phyloP scores from a whole-genome alignment of 1,140 invertebrate genomes.

The Ladona fulva region DNA sequence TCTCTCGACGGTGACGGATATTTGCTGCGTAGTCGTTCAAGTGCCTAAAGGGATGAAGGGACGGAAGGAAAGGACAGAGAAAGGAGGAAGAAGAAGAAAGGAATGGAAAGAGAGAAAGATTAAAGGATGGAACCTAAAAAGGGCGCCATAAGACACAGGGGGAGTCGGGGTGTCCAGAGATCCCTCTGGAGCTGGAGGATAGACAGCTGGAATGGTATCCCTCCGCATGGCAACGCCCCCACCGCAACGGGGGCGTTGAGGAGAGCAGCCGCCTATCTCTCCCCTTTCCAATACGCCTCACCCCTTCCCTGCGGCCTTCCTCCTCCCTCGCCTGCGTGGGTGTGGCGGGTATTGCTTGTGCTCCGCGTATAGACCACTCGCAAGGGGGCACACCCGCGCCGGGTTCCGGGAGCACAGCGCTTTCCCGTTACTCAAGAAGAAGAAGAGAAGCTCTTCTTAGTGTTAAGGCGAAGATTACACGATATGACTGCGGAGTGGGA shows the following conservation, averaged over 20 bases:
- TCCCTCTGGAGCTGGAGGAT: background rate
- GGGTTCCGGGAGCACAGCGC: background rate
- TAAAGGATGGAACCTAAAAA: background rate
- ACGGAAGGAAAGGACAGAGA: too few relatives aligned
- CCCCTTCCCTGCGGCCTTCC: background rate
- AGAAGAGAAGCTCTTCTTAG: background rate
- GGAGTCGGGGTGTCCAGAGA: too few relatives aligned
- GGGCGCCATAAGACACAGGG: background rate
- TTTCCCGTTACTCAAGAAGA: background rate
- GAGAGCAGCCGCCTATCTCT: too few relatives aligned
- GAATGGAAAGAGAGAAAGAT: slow-evolving; percentile 2
- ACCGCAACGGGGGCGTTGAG: background rate
- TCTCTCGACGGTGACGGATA: too few relatives aligned
- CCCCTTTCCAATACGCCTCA: too few relatives aligned
- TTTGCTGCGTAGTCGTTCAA: too few relatives aligned
- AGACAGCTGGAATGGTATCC: slow-evolving; percentile 8
- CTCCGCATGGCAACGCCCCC: background rate
- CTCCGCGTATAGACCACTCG: background rate
- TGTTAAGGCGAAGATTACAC: slow-evolving; percentile 9
- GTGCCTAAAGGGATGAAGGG: too few relatives aligned
- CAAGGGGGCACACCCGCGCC: background rate
- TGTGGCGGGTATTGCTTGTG: background rate
- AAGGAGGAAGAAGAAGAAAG: too few relatives aligned
- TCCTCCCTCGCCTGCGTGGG: background rate
- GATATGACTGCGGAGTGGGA: background rate